Evolutionary conservation across 2,113 vertebrate genomes (phyloP), one percentile per base, ranked within the genome.

Genomic region (Tringa solitaria): DNA sequence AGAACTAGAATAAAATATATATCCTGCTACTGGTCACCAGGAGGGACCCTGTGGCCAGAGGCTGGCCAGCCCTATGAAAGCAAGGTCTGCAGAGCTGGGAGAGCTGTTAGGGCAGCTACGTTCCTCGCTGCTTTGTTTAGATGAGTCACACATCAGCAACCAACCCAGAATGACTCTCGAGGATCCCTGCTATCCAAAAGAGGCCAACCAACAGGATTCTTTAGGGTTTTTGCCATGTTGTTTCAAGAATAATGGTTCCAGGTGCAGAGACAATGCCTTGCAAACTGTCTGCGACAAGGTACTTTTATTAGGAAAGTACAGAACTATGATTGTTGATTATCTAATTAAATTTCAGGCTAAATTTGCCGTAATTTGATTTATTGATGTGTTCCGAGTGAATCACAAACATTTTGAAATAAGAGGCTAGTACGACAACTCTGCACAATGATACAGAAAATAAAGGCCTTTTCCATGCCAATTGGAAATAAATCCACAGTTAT

Each of bases 401-500:
- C 93, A 77, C 33, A 91, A 92, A 80, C 43, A 64, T 69, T 88
- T 93, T 74, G 37, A 95, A 90, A 81, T 56, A 77, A 80, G 51
- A 60, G 82, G 54, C 41, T 70, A 51, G 79, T 92, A 51, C 0
- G 4, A 94, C 53, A 88, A 90, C 68, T 88, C 59, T 73, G 72
- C 79, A 84, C 87, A 84, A 59, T 15, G 50, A 85, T 59, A 93
- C 35, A 95, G 90, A 88, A 93, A 92, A 95, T 54, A 92, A 94
- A 93, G 90, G 82, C 30, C 57, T 79, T 85, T 93, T 48, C 63
- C 30, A 75, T 79, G 60, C 67, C 94, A 94, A 81, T 45, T 83
- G 77, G 63, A 89, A 97, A 96, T 81, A 88, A 93, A 94, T 51
- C 23, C 70, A 93, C 28, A 94, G 88, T 90, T 96, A 75, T 95